These are phyloP conservation scores for Agrochola lychnidis DNA, from an alignment of 2,888 invertebrate genomes.

Conservation along the genomic window DNA sequence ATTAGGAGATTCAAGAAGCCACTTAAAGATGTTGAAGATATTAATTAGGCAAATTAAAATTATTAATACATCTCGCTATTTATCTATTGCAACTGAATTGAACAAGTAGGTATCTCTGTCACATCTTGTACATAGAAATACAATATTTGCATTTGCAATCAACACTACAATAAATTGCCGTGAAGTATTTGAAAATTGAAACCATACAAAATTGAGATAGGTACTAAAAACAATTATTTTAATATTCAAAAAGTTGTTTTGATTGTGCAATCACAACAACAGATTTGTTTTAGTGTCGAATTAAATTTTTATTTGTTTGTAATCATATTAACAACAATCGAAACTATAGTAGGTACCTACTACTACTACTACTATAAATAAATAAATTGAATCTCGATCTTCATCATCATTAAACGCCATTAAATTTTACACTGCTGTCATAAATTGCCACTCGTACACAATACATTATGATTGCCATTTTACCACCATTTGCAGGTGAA, in stretches of 20 bases:
- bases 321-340: not conserved
- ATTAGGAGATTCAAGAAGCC: slow-evolving; percentile 7
- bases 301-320: not conserved
- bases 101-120: not conserved
- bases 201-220: slow-evolving; percentile 6
- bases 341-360: not conserved
- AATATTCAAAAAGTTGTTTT: not conserved
- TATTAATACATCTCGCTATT: not conserved
- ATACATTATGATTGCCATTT: not conserved
- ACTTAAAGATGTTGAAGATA: slow-evolving; percentile 8
- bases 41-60: not conserved
- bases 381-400: not conserved
- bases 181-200: slow-evolving; percentile 14
- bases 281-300: not conserved
- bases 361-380: too few species aligned
- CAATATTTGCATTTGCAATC: not conserved
- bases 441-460: not conserved
- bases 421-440: not conserved
- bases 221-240: not conserved
- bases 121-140: not conserved
- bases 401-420: not conserved
- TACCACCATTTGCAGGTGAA: not conserved
- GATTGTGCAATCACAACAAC: slow-evolving; percentile 13
- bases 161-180: slow-evolving; percentile 5
- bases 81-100: not conserved